Percentiles rank a stretch among this genome's conserved stretches.
Conservation (phyloP, 64 coral and sea anemone genomes). For the Exaiptasia diaphana region DNA sequence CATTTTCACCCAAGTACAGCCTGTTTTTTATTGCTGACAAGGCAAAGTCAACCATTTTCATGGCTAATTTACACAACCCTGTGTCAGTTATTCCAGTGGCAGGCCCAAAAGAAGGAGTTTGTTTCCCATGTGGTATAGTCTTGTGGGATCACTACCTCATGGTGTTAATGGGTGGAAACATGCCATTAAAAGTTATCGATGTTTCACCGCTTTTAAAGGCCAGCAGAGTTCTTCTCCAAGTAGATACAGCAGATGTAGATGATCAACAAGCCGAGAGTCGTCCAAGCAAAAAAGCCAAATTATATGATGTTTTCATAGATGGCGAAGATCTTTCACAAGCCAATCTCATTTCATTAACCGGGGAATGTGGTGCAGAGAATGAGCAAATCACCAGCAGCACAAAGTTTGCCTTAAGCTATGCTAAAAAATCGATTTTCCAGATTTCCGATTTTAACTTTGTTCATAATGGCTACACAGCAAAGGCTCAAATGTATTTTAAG, state of each 20-base stretch:
- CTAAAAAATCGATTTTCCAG: conserved; percentile 34
- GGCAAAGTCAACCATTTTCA: conserved; percentile 32
- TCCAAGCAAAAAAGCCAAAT: conserved; percentile 16
- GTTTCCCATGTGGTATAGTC: conserved; percentile 12
- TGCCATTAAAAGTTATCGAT: conserved; percentile 11
- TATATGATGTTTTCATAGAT: conserved; percentile 8
- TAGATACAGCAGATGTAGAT: background rate
- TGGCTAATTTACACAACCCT: conserved; percentile 54
- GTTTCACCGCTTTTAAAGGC: conserved; percentile 7
- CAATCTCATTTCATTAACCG: conserved; percentile 9
- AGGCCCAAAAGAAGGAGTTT: conserved; percentile 24
- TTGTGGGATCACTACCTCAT: conserved; percentile 9
- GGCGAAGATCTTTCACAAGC: background rate
- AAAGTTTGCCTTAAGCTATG: conserved; percentile 10
- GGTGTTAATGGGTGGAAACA: background rate
- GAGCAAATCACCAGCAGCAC: background rate
- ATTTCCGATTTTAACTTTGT: conserved; percentile 15
- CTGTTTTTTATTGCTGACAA: conserved; percentile 34
- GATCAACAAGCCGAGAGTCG: background rate
- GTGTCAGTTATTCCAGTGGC: conserved; percentile 19
- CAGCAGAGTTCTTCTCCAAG: conserved; percentile 26
- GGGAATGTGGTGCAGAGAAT: background rate
- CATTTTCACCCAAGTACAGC: conserved; percentile 25
- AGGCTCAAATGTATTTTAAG: conserved; percentile 11
- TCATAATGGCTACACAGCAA: conserved; percentile 1